Conservation (phyloP, 2,113 vertebrate genomes). For the Sprattus sprattus region DNA sequence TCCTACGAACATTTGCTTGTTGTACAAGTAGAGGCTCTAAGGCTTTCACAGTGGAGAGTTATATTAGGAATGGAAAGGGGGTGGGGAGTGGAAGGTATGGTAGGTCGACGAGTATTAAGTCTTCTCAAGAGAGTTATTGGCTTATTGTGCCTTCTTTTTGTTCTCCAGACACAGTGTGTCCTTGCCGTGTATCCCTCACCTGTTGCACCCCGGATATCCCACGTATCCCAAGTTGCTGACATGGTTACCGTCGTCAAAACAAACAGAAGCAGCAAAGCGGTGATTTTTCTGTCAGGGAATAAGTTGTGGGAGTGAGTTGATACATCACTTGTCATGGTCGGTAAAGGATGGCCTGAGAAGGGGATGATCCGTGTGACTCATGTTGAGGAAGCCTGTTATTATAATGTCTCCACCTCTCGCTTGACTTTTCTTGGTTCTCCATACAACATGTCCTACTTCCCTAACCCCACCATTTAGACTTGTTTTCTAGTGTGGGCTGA, state of each 20-base stretch:
- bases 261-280: not conserved
- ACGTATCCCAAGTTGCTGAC: not conserved
- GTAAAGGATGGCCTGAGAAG: not conserved
- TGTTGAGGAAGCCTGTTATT: not conserved
- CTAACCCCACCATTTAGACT: slow-evolving; percentile 44
- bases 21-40: not conserved
- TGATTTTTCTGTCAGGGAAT: not conserved
- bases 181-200: slow-evolving; percentile 16
- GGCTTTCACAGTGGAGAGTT: not conserved
- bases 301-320: not conserved
- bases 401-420: slow-evolving; percentile 21
- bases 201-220: not conserved
- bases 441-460: slow-evolving; percentile 27
- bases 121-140: slow-evolving; percentile 27
- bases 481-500: slow-evolving; percentile 18
- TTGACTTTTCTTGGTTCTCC: not conserved
- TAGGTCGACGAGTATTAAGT: slow-evolving; percentile 26
- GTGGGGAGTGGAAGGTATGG: slow-evolving; percentile 24
- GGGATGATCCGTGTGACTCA: not conserved
- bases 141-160: slow-evolving; percentile 24
- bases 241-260: slow-evolving; percentile 11
- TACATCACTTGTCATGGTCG: not conserved
- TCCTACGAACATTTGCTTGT: slow-evolving; percentile 15
- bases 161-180: slow-evolving; percentile 35
- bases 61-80: slow-evolving; percentile 21